These are phyloP conservation scores for Takifugu rubripes DNA, from an alignment of 2,797 vertebrate genomes.

Conservation along the genomic window DNA sequence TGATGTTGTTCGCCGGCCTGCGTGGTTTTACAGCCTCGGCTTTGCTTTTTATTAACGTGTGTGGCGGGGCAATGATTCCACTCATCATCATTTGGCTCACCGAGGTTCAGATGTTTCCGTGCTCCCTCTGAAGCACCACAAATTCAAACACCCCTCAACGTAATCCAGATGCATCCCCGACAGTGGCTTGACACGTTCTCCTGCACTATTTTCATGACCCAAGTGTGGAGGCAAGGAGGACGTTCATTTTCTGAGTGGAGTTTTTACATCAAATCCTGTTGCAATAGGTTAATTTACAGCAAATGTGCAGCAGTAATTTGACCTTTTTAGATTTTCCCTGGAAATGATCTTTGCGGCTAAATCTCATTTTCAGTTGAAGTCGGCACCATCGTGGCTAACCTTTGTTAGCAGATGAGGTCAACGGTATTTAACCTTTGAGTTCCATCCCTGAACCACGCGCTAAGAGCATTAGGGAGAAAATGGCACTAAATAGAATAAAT, in stretches of 20 bases:
- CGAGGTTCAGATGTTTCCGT: constrained; percentile 48
- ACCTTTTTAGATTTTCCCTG: neutral
- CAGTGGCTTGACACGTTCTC: constrained; percentile 10
- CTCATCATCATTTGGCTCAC: constrained; percentile 42
- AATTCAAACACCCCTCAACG: constrained; percentile 34
- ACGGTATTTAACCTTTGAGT: neutral
- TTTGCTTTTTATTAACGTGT: constrained; percentile 46
- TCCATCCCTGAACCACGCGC: neutral
- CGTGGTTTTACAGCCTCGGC: constrained; percentile 8
- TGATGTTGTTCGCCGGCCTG: constrained; percentile 19
- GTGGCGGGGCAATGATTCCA: constrained; percentile 40
- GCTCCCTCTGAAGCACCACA: constrained; percentile 29
- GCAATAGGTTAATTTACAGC: constrained; percentile 4
- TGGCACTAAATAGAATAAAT: neutral
- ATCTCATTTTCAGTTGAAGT: neutral
- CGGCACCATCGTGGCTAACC: no score
- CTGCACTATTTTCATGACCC: constrained; percentile 8
- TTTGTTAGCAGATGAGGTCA: neutral
- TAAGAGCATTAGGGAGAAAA: neutral
- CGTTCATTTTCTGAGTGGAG: constrained; percentile 12
- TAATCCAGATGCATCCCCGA: constrained; percentile 37
- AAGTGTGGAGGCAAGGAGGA: constrained; percentile 11
- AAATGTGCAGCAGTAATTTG: constrained; percentile 4
- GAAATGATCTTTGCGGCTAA: constrained; percentile 6
- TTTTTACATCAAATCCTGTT: constrained; percentile 15